Conservation (phyloP, 2,888 invertebrate genomes). For the Lapara coniferarum region DNA sequence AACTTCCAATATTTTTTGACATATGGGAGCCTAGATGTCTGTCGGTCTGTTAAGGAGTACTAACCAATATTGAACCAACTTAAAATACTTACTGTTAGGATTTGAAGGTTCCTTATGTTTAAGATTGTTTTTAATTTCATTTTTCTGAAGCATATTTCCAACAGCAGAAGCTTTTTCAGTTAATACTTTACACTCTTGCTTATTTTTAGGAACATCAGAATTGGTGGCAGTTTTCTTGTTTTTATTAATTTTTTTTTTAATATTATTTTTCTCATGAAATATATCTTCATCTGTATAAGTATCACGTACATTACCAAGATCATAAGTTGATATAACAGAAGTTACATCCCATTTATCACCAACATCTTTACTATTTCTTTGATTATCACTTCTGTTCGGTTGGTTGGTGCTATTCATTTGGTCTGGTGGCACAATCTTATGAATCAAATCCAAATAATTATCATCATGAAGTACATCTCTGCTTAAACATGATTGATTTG, state of each 20-base stretch:
- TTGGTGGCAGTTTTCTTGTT: conserved; percentile 27
- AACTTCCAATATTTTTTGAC: no score
- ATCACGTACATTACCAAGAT: conserved; percentile 62
- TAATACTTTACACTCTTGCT: conserved; percentile 29
- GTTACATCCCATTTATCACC: conserved; percentile 65
- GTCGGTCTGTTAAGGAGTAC: background rate
- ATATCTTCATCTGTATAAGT: conserved; percentile 76
- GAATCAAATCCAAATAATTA: conserved; percentile 68
- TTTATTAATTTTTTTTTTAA: conserved; percentile 28
- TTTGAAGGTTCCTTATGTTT: background rate
- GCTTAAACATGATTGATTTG: conserved; percentile 66
- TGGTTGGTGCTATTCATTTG: conserved; percentile 61
- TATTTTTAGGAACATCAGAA: conserved; percentile 18
- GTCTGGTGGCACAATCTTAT: conserved; percentile 71
- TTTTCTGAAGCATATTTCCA: background rate
- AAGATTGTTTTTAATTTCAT: background rate
- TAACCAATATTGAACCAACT: background rate
- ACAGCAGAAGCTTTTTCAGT: conserved; percentile 23
- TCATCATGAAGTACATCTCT: conserved; percentile 63
- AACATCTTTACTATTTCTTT: conserved; percentile 45
- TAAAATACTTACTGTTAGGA: conserved; percentile 4
- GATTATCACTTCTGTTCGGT: conserved; percentile 48
- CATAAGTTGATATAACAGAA: conserved; percentile 58
- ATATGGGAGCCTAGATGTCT: no score
- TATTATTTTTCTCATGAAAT: conserved; percentile 44